phyloP scores from a whole-genome alignment of 2,797 vertebrate genomes.

The Amphiprion clarkii region DNA sequence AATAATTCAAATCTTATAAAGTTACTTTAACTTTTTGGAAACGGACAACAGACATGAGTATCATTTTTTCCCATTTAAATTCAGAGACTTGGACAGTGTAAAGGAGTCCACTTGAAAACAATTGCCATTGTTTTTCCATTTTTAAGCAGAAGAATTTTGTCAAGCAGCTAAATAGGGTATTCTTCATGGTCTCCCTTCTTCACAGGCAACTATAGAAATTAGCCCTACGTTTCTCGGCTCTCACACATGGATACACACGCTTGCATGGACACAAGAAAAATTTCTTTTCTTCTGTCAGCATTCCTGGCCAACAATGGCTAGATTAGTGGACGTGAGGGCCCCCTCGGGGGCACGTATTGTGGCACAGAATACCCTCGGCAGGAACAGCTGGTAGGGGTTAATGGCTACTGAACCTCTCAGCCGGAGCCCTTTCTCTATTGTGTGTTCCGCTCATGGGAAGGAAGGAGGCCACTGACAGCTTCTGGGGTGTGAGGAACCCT shows the following conservation, averaged over 20 bases:
- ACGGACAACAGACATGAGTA: constrained; percentile 36
- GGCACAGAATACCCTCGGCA: constrained; percentile 99
- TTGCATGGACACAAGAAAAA: constrained; percentile 99
- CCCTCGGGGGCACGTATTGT: constrained; percentile 99
- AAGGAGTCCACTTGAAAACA: constrained; percentile 85
- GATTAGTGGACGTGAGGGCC: constrained; percentile 99
- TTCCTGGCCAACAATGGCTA: constrained; percentile 99
- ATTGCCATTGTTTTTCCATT: constrained; percentile 84
- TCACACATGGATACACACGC: constrained; percentile 99
- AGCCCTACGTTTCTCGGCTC: constrained; percentile 99
- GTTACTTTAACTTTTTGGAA: constrained; percentile 56
- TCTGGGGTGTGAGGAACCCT: constrained; percentile 96
- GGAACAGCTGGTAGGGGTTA: constrained; percentile 99
- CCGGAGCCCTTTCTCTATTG: constrained; percentile 99
- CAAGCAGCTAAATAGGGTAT: constrained; percentile 92
- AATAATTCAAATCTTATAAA: constrained; percentile 63
- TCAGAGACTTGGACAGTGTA: constrained; percentile 70
- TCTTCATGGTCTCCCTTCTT: constrained; percentile 95
- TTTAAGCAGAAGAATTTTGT: constrained; percentile 87
- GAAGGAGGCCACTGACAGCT: constrained; percentile 99
- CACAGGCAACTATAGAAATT: constrained; percentile 99
- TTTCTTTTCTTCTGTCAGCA: constrained; percentile 99
- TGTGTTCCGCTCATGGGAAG: constrained; percentile 99
- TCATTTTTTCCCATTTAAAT: constrained; percentile 53
- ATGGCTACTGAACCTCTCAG: constrained; percentile 99